These are phyloP conservation scores for Ectropis grisescens DNA, from an alignment of 1,140 invertebrate genomes.

Conservation along the genomic window DNA sequence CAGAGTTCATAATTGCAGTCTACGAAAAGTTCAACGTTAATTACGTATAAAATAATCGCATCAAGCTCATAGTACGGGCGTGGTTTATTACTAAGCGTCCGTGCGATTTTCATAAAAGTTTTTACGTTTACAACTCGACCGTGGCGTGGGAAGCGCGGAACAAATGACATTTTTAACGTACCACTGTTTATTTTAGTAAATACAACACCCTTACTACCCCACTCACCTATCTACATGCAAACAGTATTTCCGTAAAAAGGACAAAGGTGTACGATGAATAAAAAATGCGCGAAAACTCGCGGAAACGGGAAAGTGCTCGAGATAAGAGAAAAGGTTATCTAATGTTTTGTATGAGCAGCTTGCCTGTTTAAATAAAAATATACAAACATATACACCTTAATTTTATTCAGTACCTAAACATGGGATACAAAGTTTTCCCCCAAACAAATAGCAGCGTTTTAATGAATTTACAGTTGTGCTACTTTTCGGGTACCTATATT, in stretches of 20 bases:
- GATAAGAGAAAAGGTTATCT: slow-evolving; percentile 10
- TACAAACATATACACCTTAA: too few relatives aligned
- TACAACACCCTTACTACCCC: slow-evolving; percentile 12
- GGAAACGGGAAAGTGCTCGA: slow-evolving; percentile 1
- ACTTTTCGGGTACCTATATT: too few relatives aligned
- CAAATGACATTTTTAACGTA: slow-evolving; percentile 34
- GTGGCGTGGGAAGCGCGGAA: slow-evolving; percentile 2
- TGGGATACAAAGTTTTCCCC: too few relatives aligned
- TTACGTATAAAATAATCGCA: too few relatives aligned
- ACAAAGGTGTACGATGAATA: slow-evolving; percentile 1
- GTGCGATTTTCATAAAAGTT: slow-evolving; percentile 41
- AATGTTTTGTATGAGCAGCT: too few relatives aligned
- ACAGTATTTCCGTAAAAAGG: slow-evolving; percentile 8
- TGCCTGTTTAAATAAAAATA: too few relatives aligned
- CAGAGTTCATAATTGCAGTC: too few relatives aligned
- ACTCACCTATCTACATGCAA: slow-evolving; percentile 8
- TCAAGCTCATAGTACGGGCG: too few relatives aligned
- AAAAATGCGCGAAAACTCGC: slow-evolving; percentile 10
- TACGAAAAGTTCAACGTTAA: too few relatives aligned
- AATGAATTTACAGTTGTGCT: too few relatives aligned
- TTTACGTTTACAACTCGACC: slow-evolving; percentile 33
- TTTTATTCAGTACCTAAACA: too few relatives aligned
- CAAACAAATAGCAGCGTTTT: too few relatives aligned
- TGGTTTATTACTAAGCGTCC: slow-evolving; percentile 38
- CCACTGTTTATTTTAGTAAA: slow-evolving; percentile 27